A percentile compares a stretch with the other conserved stretches of the same genome.
Evolutionary conservation across 2,888 invertebrate species (phyloP).

Genomic region (Clepsis dumicolana): DNA sequence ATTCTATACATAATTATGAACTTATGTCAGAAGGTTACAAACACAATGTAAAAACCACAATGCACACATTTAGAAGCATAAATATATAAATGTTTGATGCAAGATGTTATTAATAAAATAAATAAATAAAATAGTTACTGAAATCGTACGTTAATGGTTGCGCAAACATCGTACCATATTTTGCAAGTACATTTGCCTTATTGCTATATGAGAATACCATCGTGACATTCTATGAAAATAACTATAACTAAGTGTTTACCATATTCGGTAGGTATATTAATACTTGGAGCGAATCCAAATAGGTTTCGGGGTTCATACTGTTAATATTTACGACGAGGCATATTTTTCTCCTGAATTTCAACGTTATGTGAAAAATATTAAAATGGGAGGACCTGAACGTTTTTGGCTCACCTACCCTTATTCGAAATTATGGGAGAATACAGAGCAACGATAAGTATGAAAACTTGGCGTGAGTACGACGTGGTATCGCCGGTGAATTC

Average conservation of each 20-base stretch:
- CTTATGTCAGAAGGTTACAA: no score
- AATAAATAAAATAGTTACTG: no score
- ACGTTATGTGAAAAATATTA: constrained; percentile 52
- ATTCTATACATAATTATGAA: no score
- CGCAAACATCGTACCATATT: no score
- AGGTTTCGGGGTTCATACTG: constrained; percentile 62
- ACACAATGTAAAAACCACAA: no score
- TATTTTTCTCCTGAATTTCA: constrained; percentile 69
- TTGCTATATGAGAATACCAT: background rate
- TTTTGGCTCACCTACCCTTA: constrained; percentile 45
- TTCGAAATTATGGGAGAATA: constrained; percentile 32
- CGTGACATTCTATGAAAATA: background rate
- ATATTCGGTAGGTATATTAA: constrained; percentile 63
- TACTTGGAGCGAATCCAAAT: constrained; percentile 77
- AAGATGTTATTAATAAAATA: no score
- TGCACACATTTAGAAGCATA: no score
- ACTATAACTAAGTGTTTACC: constrained; percentile 9
- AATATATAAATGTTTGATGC: no score
- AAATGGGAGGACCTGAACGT: constrained; percentile 46
- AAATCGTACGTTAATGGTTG: no score
- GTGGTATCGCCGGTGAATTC: constrained; percentile 22
- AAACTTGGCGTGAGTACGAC: constrained; percentile 38
- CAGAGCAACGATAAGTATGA: constrained; percentile 27
- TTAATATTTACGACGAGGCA: constrained; percentile 66
- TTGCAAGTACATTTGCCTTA: background rate